Evolutionary conservation across 2,888 invertebrate genomes (phyloP).

Genomic region (Mythimna albipuncta): DNA sequence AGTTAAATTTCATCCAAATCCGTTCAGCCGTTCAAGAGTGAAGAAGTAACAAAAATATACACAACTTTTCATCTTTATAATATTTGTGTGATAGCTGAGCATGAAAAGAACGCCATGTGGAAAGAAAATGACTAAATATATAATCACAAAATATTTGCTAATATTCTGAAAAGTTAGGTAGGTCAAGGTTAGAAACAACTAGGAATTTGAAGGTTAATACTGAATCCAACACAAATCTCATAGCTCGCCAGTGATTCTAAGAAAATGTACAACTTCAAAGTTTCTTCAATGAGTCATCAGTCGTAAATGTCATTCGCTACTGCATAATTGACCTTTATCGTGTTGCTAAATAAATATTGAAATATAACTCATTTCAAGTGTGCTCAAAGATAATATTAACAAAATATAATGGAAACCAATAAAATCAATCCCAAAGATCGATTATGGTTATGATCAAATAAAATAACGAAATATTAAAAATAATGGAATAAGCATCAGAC

Average conservation of each 20-base stretch:
- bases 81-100: no score
- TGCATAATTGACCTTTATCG: constrained; percentile 7
- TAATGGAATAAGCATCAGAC: neutral
- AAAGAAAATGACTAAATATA: neutral
- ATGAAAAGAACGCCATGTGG: neutral
- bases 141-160: neutral
- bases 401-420: neutral
- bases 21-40: no score
- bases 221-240: neutral
- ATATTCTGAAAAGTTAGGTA: neutral
- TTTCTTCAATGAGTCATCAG: constrained; percentile 6
- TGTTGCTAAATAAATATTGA: constrained; percentile 8
- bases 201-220: neutral
- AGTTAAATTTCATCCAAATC: no score
- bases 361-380: constrained; percentile 1
- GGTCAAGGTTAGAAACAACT: neutral
- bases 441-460: neutral
- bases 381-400: no score
- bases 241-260: neutral
- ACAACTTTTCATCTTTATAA: no score
- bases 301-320: constrained; percentile 11
- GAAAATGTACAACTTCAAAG: neutral
- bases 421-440: neutral
- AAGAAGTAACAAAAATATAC: no score
- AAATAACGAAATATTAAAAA: neutral